These are phyloP conservation scores for Boloria euphrosyne DNA, from an alignment of 2,888 invertebrate genomes.

Conservation along the genomic window DNA sequence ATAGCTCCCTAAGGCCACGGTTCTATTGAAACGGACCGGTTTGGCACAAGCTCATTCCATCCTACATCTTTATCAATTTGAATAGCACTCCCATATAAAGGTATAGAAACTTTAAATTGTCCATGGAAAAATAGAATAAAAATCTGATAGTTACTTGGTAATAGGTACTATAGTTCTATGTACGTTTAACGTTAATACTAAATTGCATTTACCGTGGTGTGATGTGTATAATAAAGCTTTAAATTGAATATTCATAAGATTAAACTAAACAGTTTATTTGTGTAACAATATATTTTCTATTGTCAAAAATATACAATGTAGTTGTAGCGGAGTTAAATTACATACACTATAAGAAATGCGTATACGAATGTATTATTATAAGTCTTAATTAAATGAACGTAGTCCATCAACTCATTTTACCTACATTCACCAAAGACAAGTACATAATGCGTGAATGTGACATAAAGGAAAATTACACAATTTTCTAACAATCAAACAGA, in stretches of 20 bases:
- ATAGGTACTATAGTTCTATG: slow-evolving; percentile 27
- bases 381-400: slow-evolving; percentile 15
- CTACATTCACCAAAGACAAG: slow-evolving; percentile 4
- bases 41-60: slow-evolving; percentile 59
- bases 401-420: slow-evolving; percentile 1
- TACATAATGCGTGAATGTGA: neutral
- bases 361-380: neutral
- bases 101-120: slow-evolving; percentile 7
- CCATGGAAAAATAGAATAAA: neutral
- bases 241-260: slow-evolving; percentile 44
- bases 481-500: slow-evolving; percentile 23
- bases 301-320: slow-evolving; percentile 26
- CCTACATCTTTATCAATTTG: slow-evolving; percentile 48
- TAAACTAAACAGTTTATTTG: slow-evolving; percentile 39
- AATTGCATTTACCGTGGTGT: slow-evolving; percentile 6
- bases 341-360: slow-evolving; percentile 1
- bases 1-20: slow-evolving; percentile 58
- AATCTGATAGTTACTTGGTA: neutral
- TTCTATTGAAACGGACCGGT: slow-evolving; percentile 69
- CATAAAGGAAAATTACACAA: slow-evolving; percentile 21
- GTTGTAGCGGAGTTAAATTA: slow-evolving; percentile 9
- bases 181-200: slow-evolving; percentile 1
- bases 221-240: slow-evolving; percentile 42
- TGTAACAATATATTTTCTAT: slow-evolving; percentile 26
- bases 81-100: slow-evolving; percentile 20